phyloP scores from a whole-genome alignment of 2,113 vertebrate genomes.

The Benitochromis conjunctus region DNA sequence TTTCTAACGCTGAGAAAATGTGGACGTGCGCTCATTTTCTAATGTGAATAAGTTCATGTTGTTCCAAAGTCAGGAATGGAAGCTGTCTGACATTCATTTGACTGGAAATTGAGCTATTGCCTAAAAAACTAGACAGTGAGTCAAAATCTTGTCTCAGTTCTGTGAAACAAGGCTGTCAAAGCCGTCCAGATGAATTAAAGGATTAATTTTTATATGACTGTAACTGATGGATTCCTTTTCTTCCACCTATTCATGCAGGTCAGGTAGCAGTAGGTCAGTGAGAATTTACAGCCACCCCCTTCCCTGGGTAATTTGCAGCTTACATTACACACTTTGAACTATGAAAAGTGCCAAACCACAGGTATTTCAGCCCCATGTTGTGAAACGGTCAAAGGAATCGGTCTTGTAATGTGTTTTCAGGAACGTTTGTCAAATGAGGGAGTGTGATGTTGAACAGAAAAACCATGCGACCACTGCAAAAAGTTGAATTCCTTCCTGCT shows the following conservation, averaged over 20 bases:
- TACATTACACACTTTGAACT: not conserved
- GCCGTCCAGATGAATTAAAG: conserved; percentile 3
- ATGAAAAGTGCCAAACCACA: conserved; percentile 3
- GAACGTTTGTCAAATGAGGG: conserved; percentile 1
- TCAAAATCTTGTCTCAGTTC: not conserved
- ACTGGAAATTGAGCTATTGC: not conserved
- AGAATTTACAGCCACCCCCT: conserved; percentile 6
- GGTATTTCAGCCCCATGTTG: conserved; percentile 13
- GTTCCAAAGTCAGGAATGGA: not conserved
- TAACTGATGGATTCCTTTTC: conserved; percentile 11
- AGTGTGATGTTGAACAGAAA: conserved; percentile 38
- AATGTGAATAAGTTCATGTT: not conserved
- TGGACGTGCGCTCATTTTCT: not conserved
- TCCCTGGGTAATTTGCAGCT: not conserved
- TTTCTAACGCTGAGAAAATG: not conserved
- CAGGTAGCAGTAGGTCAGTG: not conserved
- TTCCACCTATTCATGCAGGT: not conserved
- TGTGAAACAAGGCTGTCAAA: not conserved
- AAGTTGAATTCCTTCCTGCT: conserved; percentile 17
- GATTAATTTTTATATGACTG: conserved; percentile 14
- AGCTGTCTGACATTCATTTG: not conserved
- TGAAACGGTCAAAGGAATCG: conserved; percentile 7
- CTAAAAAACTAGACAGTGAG: not conserved
- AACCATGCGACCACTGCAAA: not conserved
- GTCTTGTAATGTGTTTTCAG: not conserved